Percentiles rank a stretch among this genome's conserved stretches.
Evolutionary conservation across 2,113 vertebrate genomes (phyloP).

Genomic region (Dunckerocampus dactyliophorus): DNA sequence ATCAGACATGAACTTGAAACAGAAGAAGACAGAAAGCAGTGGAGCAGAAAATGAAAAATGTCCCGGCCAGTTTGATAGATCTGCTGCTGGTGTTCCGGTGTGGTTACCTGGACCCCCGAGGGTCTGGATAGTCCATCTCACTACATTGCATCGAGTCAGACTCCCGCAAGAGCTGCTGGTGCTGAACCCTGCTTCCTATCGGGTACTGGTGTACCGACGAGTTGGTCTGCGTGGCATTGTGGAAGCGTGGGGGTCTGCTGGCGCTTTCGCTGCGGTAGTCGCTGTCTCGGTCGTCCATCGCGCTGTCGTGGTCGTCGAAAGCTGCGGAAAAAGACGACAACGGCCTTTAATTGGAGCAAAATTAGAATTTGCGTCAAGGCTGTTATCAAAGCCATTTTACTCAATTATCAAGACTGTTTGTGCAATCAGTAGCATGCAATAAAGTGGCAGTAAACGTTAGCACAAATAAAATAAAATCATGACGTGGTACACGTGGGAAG

Average conservation of each 20-base stretch:
- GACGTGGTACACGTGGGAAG: too few species aligned
- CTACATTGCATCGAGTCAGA: constrained; percentile 76
- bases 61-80: neutral
- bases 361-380: too few species aligned
- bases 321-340: constrained; percentile 63
- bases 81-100: neutral
- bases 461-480: too few species aligned
- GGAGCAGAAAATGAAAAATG: constrained; percentile 10
- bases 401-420: too few species aligned
- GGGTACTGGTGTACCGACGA: constrained; percentile 89
- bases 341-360: neutral
- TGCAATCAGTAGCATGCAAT: too few species aligned
- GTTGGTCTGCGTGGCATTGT: constrained; percentile 84
- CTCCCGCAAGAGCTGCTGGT: constrained; percentile 71
- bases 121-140: constrained; percentile 81
- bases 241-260: constrained; percentile 75
- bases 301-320: constrained; percentile 89
- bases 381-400: too few species aligned
- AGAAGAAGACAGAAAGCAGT: constrained; percentile 20
- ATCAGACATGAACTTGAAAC: constrained; percentile 16
- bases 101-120: constrained; percentile 76
- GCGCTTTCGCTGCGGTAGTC: neutral
- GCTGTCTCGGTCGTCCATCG: constrained; percentile 80
- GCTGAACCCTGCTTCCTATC: constrained; percentile 71
- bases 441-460: too few species aligned